Conservation (phyloP, 2,113 vertebrate species). For the Barnardius zonarius region DNA sequence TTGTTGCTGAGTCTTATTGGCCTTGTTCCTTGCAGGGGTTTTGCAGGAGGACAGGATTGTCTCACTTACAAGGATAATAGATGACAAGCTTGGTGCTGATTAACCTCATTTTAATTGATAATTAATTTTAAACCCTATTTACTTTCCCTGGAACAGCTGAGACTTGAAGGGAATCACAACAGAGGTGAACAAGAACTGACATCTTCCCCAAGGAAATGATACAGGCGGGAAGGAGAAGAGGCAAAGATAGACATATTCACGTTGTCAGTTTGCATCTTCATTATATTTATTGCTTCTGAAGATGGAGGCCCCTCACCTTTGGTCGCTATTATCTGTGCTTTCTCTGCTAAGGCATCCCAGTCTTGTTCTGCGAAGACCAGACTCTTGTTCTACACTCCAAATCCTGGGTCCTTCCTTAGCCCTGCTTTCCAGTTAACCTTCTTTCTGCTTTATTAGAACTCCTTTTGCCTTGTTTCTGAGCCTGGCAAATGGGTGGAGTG, state of each 20-base stretch:
- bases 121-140: constrained; percentile 78
- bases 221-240: neutral
- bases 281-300: neutral
- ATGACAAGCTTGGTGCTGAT: constrained; percentile 66
- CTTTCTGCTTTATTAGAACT: neutral
- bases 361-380: neutral
- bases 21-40: constrained; percentile 24
- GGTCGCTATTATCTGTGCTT: neutral
- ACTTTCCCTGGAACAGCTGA: constrained; percentile 71
- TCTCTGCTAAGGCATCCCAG: neutral
- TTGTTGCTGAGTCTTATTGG: constrained; percentile 46
- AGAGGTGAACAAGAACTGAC: constrained; percentile 53
- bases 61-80: constrained; percentile 70
- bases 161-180: constrained; percentile 58
- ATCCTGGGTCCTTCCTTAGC: neutral
- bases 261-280: neutral
- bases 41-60: constrained; percentile 21
- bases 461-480: neutral
- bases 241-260: neutral
- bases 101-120: constrained; percentile 79
- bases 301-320: neutral
- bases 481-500: neutral
- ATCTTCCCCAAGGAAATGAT: constrained; percentile 40
- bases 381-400: neutral
- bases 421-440: neutral